Evolutionary conservation across 2,797 vertebrate genomes (phyloP).

Genomic region (Ptychadena robeensis): DNA sequence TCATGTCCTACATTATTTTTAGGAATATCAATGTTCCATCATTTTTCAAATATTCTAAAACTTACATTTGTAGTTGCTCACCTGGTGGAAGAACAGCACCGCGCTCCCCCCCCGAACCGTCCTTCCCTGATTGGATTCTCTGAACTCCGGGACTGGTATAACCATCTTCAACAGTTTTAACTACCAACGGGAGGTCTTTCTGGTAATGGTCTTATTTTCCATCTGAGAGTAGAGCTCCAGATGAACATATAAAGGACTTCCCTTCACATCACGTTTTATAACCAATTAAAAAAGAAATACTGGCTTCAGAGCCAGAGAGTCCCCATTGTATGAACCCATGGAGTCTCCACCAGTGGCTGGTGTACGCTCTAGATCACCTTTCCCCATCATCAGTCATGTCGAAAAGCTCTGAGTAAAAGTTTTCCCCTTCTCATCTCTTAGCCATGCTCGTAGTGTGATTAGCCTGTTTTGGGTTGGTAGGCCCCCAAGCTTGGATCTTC

Average conservation of each 20-base stretch:
- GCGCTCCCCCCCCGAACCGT: slow-evolving; percentile 75
- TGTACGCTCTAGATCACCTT: slow-evolving; percentile 69
- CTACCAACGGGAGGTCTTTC: slow-evolving; percentile 65
- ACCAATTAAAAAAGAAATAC: slow-evolving; percentile 71
- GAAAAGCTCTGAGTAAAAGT: slow-evolving; percentile 74
- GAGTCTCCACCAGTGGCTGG: slow-evolving; percentile 76
- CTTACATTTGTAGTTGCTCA: slow-evolving; percentile 53
- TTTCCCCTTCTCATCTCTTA: slow-evolving; percentile 76
- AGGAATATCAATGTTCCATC: not conserved
- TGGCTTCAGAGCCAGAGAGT: slow-evolving; percentile 82
- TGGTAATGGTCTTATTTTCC: accelerated
- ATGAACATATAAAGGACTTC: slow-evolving; percentile 73
- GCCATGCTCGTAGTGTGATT: slow-evolving; percentile 73
- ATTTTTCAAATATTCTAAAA: not conserved
- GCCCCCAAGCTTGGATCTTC: slow-evolving; percentile 71
- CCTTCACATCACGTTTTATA: slow-evolving; percentile 76
- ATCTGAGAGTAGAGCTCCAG: slow-evolving; percentile 69
- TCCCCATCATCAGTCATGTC: slow-evolving; percentile 75
- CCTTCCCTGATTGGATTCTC: slow-evolving; percentile 78
- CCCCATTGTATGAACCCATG: slow-evolving; percentile 85
- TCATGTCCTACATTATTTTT: too few relatives aligned
- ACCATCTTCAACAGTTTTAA: slow-evolving; percentile 72
- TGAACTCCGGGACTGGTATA: slow-evolving; percentile 75
- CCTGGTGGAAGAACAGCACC: slow-evolving; percentile 85
- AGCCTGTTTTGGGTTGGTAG: slow-evolving; percentile 72